A percentile compares a stretch with the other conserved stretches of the same genome.
phyloP scores from a whole-genome alignment of 1,140 invertebrate species.

The Chymomyza costata region DNA sequence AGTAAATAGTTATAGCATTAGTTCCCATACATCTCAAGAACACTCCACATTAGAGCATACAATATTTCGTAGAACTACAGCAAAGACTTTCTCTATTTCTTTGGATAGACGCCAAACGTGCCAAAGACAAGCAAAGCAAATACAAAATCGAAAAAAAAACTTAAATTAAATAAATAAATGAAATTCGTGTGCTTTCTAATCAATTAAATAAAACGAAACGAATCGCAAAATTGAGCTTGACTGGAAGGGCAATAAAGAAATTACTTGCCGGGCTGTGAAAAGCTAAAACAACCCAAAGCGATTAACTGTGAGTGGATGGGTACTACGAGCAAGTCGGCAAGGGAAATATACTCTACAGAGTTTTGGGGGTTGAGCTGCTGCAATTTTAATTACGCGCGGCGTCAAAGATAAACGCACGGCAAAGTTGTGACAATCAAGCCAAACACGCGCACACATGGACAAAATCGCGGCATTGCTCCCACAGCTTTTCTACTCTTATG shows the following conservation, averaged over 20 bases:
- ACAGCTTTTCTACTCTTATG: no score
- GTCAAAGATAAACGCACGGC: background rate
- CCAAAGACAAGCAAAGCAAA: background rate
- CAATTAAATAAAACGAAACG: constrained; percentile 32
- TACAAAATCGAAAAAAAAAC: background rate
- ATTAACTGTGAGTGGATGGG: constrained; percentile 17
- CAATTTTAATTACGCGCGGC: constrained; percentile 27
- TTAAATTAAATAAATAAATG: no score
- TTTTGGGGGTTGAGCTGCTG: background rate
- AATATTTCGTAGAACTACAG: no score
- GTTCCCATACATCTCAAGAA: no score
- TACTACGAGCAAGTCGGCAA: background rate
- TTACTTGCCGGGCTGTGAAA: constrained; percentile 8
- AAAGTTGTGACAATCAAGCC: no score
- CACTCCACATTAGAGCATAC: no score
- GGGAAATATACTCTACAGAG: no score
- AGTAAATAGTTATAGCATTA: no score
- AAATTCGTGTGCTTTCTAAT: constrained; percentile 20
- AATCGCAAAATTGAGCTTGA: constrained; percentile 13
- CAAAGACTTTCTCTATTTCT: no score
- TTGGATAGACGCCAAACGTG: constrained; percentile 21
- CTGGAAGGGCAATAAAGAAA: constrained; percentile 29
- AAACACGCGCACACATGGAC: no score
- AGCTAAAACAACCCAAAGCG: constrained; percentile 4
- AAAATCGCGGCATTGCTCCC: no score